Conservation (phyloP, 2,113 vertebrate species). For the Microcebus lehilahytsara region DNA sequence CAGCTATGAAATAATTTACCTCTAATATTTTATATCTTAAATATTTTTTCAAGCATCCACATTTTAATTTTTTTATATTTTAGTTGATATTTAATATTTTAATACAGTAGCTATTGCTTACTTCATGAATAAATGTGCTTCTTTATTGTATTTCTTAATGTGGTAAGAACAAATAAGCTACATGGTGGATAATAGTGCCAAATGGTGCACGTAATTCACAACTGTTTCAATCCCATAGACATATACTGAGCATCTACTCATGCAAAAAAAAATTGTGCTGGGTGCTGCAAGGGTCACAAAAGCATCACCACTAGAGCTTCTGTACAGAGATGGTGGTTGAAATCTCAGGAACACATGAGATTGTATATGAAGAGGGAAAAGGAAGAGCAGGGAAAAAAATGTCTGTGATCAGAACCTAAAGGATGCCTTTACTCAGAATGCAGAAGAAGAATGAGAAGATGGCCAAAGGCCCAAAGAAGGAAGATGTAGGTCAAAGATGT, state of each 20-base stretch:
- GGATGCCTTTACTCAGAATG: not conserved
- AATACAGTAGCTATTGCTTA: not conserved
- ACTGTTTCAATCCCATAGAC: not conserved
- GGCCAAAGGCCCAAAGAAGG: not conserved
- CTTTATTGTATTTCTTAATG: not conserved
- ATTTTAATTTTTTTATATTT: constrained; percentile 16
- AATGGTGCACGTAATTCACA: not conserved
- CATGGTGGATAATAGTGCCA: not conserved
- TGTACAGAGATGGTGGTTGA: not conserved
- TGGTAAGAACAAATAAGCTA: not conserved
- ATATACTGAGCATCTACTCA: not conserved
- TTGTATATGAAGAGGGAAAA: not conserved
- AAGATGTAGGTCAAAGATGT: not conserved
- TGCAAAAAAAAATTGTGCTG: not conserved
- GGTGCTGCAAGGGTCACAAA: not conserved
- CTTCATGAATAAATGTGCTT: not conserved
- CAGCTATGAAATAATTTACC: not conserved
- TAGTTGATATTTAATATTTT: not conserved
- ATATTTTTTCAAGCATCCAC: not conserved
- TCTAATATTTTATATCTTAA: not conserved
- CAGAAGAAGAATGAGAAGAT: not conserved
- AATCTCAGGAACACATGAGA: not conserved
- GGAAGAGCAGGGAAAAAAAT: not conserved
- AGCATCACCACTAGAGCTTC: not conserved
- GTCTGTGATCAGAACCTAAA: not conserved